A percentile compares a stretch with the other conserved stretches of the same genome.
These are phyloP conservation scores for Lycopodina hypogea DNA, from an alignment of 37 sponge, comb jelly and placozoan genomes.

Conservation along the genomic window DNA sequence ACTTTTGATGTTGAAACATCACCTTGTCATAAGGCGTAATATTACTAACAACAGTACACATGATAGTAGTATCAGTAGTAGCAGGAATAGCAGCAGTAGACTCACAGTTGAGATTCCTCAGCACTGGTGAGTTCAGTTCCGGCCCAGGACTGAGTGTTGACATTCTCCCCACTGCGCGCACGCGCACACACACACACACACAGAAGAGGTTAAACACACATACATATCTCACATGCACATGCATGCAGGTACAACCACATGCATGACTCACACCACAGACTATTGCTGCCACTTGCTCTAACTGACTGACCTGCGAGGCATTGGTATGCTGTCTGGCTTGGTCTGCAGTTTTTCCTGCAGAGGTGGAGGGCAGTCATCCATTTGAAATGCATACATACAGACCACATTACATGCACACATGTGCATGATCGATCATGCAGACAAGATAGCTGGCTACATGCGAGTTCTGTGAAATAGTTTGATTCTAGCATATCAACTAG, in stretches of 20 bases:
- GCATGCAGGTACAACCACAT: too few relatives aligned
- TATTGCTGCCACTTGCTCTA: neutral
- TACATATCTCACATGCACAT: too few relatives aligned
- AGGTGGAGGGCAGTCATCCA: slow-evolving; percentile 3
- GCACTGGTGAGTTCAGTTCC: neutral
- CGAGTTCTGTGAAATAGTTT: too few relatives aligned
- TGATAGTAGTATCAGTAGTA: too few relatives aligned
- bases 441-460: too few relatives aligned
- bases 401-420: neutral
- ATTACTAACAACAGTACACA: too few relatives aligned
- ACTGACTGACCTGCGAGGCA: neutral
- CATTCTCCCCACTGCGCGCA: neutral
- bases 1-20: too few relatives aligned
- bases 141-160: neutral
- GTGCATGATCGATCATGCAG: neutral
- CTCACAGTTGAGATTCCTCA: slow-evolving; percentile 31
- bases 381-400: slow-evolving; percentile 14
- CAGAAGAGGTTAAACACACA: neutral
- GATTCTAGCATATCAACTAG: neutral
- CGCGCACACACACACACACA: neutral
- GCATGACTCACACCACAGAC: too few relatives aligned
- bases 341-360: slow-evolving; percentile 10
- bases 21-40: too few relatives aligned
- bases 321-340: slow-evolving; percentile 7
- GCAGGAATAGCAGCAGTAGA: too few relatives aligned